These are phyloP conservation scores for Caenorhabditis inopinata DNA, from an alignment of 1,140 invertebrate genomes.

Conservation along the genomic window DNA sequence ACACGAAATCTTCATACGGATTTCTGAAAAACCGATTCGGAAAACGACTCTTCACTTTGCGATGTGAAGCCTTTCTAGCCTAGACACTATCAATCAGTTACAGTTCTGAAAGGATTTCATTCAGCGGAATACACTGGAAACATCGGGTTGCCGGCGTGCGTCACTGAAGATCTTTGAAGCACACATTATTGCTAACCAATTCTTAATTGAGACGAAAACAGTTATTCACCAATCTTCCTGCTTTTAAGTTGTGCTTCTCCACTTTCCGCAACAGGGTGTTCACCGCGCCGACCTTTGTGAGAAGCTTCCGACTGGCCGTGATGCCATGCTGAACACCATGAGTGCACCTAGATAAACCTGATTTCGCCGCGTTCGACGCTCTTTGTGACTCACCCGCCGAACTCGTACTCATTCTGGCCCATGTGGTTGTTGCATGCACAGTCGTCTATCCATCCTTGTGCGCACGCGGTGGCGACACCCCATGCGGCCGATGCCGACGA, in stretches of 20 bases:
- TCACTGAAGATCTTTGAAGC: no score
- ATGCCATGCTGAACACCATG: slow-evolving; percentile 63
- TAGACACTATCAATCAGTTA: no score
- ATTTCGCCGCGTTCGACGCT: not conserved
- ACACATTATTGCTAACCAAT: no score
- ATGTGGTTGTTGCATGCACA: slow-evolving; percentile 48
- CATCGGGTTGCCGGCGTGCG: no score
- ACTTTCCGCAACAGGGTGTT: slow-evolving; percentile 48
- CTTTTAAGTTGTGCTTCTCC: slow-evolving; percentile 65
- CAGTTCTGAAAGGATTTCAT: no score
- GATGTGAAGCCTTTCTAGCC: no score
- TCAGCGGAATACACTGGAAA: no score
- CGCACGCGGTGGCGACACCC: slow-evolving; percentile 58
- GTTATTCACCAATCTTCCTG: slow-evolving; percentile 57
- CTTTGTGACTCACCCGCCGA: slow-evolving; percentile 20
- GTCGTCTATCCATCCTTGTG: slow-evolving; percentile 60
- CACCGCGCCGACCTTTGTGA: slow-evolving; percentile 51
- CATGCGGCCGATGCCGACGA: slow-evolving; percentile 61
- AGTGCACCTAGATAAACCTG: slow-evolving; percentile 49
- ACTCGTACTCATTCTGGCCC: slow-evolving; percentile 27
- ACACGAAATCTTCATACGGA: no score
- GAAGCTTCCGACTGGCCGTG: slow-evolving; percentile 55
- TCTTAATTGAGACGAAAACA: no score
- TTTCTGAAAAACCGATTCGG: no score
- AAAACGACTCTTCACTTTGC: no score